Conservation (phyloP, 92 coral and sea anemone genomes). For the Parazoanthus darwini region DNA sequence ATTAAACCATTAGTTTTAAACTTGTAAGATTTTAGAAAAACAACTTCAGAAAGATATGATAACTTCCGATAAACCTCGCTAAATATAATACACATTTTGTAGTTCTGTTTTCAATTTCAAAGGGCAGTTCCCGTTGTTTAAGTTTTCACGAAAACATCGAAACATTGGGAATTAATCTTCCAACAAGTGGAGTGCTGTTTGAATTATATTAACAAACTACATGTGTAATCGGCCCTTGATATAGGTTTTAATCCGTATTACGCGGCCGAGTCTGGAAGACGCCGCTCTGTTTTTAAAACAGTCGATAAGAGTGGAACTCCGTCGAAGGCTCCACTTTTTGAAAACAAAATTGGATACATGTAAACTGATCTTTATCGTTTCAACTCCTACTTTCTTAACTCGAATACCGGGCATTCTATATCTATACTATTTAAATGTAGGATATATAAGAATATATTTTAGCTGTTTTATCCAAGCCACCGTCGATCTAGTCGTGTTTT, state of each 20-base stretch:
- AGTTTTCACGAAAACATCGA: not conserved
- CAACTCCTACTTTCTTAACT: not conserved
- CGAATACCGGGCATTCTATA: not conserved
- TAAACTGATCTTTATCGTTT: not conserved
- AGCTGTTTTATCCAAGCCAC: not conserved
- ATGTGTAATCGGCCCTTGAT: not conserved
- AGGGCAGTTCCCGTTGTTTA: too few relatives aligned
- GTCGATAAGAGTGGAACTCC: not conserved
- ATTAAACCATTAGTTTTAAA: too few relatives aligned
- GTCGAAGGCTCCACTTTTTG: not conserved
- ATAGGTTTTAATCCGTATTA: not conserved
- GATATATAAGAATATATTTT: not conserved
- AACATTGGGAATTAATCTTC: not conserved
- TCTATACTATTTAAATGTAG: not conserved
- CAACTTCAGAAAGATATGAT: not conserved
- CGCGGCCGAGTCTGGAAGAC: not conserved
- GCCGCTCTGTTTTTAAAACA: not conserved
- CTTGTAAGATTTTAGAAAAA: not conserved
- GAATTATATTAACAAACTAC: not conserved
- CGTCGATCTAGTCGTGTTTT: not conserved
- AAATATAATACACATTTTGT: too few relatives aligned
- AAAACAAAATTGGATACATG: not conserved
- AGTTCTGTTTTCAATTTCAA: too few relatives aligned
- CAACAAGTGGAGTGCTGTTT: not conserved
- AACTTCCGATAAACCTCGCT: too few relatives aligned